A percentile compares a stretch with the other conserved stretches of the same genome.
These are phyloP conservation scores for Muntiacus muntjak DNA, from an alignment of 2,113 vertebrate species.

Conservation along the genomic window DNA sequence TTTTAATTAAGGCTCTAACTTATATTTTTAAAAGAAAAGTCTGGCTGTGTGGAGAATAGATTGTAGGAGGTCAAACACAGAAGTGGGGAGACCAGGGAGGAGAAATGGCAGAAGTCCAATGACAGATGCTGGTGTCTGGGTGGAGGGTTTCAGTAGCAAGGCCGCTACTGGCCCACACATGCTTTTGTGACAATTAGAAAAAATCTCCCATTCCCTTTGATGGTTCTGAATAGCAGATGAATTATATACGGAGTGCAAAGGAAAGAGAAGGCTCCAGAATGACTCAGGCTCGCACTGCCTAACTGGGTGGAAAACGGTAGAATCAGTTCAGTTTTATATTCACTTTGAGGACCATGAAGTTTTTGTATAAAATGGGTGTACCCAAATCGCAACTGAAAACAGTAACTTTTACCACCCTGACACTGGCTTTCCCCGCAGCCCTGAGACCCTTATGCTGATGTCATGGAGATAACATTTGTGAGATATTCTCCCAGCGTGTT, in stretches of 20 bases:
- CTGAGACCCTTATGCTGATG: background rate
- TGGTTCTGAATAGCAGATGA: background rate
- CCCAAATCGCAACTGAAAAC: background rate
- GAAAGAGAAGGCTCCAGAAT: background rate
- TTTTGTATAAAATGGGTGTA: background rate
- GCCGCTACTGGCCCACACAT: background rate
- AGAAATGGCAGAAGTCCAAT: background rate
- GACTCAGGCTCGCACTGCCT: background rate
- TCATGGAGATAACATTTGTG: conserved; percentile 5
- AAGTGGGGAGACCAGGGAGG: background rate
- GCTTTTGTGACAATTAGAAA: background rate
- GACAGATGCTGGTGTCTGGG: background rate
- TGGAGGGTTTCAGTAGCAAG: background rate
- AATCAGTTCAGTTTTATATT: background rate
- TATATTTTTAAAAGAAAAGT: background rate
- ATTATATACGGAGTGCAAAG: background rate
- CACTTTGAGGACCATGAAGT: background rate
- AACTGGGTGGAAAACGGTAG: background rate
- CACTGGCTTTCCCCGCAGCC: background rate
- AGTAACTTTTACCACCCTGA: background rate
- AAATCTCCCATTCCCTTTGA: background rate
- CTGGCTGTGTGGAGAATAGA: background rate
- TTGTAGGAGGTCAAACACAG: background rate
- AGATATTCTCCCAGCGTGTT: background rate
- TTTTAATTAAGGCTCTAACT: background rate